Evolutionary conservation across 1,140 invertebrate species (phyloP), one percentile per base, ranked within the genome.

Genomic region (Centruroides vittatus): DNA sequence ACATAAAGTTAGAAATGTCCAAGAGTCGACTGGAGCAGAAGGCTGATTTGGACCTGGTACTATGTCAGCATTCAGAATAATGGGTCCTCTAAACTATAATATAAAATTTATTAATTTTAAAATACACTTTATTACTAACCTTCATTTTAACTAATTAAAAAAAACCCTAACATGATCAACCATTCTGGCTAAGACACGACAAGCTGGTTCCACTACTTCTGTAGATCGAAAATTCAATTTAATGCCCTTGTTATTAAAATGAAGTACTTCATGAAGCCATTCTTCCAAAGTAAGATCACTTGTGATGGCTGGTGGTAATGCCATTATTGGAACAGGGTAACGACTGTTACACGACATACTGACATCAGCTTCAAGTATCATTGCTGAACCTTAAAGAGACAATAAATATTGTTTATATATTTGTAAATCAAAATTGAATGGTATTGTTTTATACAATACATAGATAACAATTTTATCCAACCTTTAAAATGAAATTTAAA

Each of bases 21-120:
- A 74, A 0, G 85, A 73, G 70, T 90, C 80, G 1, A 94, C 82
- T 3, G 83, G 81, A 36, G 68, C 66, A 0, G 70, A 75, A 0
- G 81, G 76, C 60, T 86, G 80, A 9, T 85, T 80, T 1, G 89
- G 89, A 3, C 92, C 68, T 23, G 76, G 70, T 0, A 93, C 71
- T 55, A 95, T 88, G 71, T 94, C 89, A 1, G 90, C 90, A 71
- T 93, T 93, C 53, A 95, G 72, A 84, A 88, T 90, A n/a, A 94
- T 70, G 0, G 88, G 89, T 47, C 68, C 68, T 59, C 66, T 59
- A 51, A 41, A 41, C 41, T 41, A 41, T 41, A 41, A 41, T 41
- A 41, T 6, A 41, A 41, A 41, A 41, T 6, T 6, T 41, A 41
- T 41, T 41, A 41, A 41, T 6, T 41, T 23, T 41, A 41, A 41